These are phyloP conservation scores for Leptonema lineaticorne DNA, from an alignment of 1,140 invertebrate genomes.

Conservation along the genomic window DNA sequence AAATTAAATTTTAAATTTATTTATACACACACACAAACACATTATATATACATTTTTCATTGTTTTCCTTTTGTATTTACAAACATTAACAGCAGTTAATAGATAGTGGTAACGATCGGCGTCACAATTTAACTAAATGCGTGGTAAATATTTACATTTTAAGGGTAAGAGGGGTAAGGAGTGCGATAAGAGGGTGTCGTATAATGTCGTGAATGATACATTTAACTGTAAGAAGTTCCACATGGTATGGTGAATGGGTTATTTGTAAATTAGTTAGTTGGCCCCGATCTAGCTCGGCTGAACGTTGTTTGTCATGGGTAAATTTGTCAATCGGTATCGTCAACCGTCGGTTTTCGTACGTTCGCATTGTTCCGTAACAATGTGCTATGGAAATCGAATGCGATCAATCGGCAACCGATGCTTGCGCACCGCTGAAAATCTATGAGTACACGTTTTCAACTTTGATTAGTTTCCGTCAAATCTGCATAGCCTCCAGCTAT, in stretches of 20 bases:
- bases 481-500: neutral
- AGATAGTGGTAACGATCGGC: too few species aligned
- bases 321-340: constrained; percentile 1
- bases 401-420: neutral
- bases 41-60: too few species aligned
- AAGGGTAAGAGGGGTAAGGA: too few species aligned
- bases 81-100: too few species aligned
- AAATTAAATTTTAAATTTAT: too few species aligned
- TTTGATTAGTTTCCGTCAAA: constrained; percentile 13
- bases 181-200: neutral
- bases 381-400: constrained; percentile 4
- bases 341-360: neutral
- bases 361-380: neutral
- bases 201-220: neutral
- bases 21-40: too few species aligned
- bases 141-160: neutral
- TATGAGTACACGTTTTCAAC: neutral
- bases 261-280: constrained; percentile 12
- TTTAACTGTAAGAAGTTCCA: too few species aligned
- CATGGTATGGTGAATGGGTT: too few species aligned
- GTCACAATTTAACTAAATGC: neutral
- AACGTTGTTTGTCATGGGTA: neutral
- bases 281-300: neutral
- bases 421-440: neutral
- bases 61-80: too few species aligned